Evolutionary conservation across 2,888 invertebrate species (phyloP).

Genomic region (Acronicta aceris): DNA sequence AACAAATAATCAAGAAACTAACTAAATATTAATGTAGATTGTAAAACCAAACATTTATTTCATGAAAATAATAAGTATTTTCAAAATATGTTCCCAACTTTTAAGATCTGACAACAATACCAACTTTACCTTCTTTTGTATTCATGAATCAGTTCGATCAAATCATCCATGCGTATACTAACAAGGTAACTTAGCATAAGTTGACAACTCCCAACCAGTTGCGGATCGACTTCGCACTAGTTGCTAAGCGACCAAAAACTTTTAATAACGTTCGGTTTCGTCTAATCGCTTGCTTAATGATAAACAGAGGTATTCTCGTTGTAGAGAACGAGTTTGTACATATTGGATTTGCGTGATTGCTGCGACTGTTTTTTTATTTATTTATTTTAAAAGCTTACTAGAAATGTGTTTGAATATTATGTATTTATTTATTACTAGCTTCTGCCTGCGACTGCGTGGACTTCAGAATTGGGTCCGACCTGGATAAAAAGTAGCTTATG

Average conservation of each 20-base stretch:
- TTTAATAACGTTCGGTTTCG: constrained; percentile 42
- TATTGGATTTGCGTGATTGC: neutral
- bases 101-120: neutral
- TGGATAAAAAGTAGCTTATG: too few species aligned
- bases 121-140: neutral
- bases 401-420: too few species aligned
- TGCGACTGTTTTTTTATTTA: too few species aligned
- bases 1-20: too few species aligned
- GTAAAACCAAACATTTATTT: too few species aligned
- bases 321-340: neutral
- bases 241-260: constrained; percentile 25
- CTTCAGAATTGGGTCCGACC: too few species aligned
- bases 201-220: constrained; percentile 9
- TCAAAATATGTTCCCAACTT: too few species aligned
- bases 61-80: too few species aligned
- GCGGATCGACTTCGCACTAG: constrained; percentile 4
- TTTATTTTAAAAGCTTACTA: too few species aligned
- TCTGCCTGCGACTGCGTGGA: too few species aligned
- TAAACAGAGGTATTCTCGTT: constrained; percentile 10
- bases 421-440: too few species aligned
- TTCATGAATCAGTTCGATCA: constrained; percentile 15
- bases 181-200: constrained; percentile 11
- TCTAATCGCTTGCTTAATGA: constrained; percentile 43
- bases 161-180: constrained; percentile 2
- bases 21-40: too few species aligned